These are phyloP conservation scores for Aspidiotus destructor DNA, from an alignment of 2,888 invertebrate genomes.

Conservation along the genomic window DNA sequence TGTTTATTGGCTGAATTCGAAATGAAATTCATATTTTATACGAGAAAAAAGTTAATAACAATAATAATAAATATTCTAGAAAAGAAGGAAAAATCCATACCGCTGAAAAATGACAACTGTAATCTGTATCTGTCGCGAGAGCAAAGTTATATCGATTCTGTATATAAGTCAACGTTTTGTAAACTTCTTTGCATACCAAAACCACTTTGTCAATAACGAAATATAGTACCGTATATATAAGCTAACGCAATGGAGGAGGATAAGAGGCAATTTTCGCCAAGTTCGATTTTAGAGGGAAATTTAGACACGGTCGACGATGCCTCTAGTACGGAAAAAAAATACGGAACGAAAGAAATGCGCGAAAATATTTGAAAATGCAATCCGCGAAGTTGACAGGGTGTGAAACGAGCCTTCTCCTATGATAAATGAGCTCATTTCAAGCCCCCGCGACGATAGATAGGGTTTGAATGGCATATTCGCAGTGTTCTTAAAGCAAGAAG, in stretches of 20 bases:
- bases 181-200: not conserved
- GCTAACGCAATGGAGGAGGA: not conserved
- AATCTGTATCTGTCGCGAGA: slow-evolving; percentile 29
- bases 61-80: not conserved
- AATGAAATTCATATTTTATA: slow-evolving; percentile 2
- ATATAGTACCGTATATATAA: not conserved
- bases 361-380: slow-evolving; percentile 30
- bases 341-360: slow-evolving; percentile 14
- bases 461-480: slow-evolving; percentile 29
- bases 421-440: slow-evolving; percentile 31
- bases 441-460: slow-evolving; percentile 10
- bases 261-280: not conserved
- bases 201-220: slow-evolving; percentile 3
- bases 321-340: not conserved
- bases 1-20: not conserved
- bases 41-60: too few species aligned
- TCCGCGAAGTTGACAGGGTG: slow-evolving; percentile 32
- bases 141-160: slow-evolving; percentile 4
- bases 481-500: not conserved
- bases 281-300: slow-evolving; percentile 18
- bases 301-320: not conserved
- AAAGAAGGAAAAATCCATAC: not conserved
- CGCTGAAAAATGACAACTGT: slow-evolving; percentile 26
- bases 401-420: slow-evolving; percentile 31
- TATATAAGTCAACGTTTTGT: not conserved